Percentiles rank a stretch among this genome's conserved stretches.
These are phyloP conservation scores for Amphiduros pacificus DNA, from an alignment of 2,888 invertebrate genomes.

Conservation along the genomic window DNA sequence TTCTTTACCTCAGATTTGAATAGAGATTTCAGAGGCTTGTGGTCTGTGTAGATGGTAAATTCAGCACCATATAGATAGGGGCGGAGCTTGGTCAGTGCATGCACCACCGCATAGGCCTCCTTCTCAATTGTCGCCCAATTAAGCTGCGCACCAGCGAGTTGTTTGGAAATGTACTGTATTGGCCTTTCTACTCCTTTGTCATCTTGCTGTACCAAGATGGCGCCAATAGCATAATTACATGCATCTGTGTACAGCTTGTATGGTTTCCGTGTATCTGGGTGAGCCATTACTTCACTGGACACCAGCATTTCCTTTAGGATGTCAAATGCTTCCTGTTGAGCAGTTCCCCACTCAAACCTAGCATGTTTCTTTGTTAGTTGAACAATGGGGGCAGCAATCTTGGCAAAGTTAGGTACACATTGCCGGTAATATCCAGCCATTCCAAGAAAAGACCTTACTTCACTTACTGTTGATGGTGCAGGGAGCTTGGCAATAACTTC, in stretches of 20 bases:
- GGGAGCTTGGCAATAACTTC: slow-evolving; percentile 4
- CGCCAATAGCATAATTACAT: neutral
- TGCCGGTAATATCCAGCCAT: slow-evolving; percentile 21
- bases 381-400: slow-evolving; percentile 7
- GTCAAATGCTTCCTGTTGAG: slow-evolving; percentile 2
- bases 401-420: slow-evolving; percentile 11
- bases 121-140: slow-evolving; percentile 10
- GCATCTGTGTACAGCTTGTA: slow-evolving; percentile 11
- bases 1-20: slow-evolving; percentile 19
- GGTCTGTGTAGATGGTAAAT: slow-evolving; percentile 10
- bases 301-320: slow-evolving; percentile 2
- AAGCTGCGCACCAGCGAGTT: neutral
- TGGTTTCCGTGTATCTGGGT: slow-evolving; percentile 1
- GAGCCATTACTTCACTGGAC: slow-evolving; percentile 6
- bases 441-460: slow-evolving; percentile 5
- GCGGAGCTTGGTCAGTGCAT: slow-evolving; percentile 5
- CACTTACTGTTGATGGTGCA: slow-evolving; percentile 3
- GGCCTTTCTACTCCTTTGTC: slow-evolving; percentile 4
- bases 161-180: slow-evolving; percentile 7
- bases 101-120: slow-evolving; percentile 8
- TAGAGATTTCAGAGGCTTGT: slow-evolving; percentile 13
- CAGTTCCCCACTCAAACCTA: neutral
- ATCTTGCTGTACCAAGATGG: slow-evolving; percentile 2
- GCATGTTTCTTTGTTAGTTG: neutral
- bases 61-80: slow-evolving; percentile 16